phyloP scores from a whole-genome alignment of 2,113 vertebrate genomes.

The Parotia lawesii region DNA sequence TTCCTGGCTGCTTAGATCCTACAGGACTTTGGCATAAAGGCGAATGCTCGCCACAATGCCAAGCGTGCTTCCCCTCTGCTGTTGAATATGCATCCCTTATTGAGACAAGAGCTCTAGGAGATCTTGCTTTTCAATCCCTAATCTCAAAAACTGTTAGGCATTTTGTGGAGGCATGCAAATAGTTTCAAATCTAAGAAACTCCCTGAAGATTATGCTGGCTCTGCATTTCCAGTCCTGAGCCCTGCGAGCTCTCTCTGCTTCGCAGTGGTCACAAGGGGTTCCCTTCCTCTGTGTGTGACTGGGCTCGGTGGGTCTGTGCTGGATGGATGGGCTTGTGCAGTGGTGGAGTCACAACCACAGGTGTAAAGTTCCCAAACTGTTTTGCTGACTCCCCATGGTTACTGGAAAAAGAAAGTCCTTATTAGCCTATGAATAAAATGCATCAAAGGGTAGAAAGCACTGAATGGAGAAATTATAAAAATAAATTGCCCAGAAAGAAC shows the following conservation, averaged over 20 bases:
- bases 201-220: not conserved
- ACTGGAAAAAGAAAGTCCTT: not conserved
- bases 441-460: not conserved
- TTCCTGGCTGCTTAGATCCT: not conserved
- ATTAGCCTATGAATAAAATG: conserved; percentile 4
- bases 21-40: not conserved
- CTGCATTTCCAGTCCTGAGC: not conserved
- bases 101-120: not conserved
- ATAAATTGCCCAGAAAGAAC: conserved; percentile 13
- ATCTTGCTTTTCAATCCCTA: not conserved
- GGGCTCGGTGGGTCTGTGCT: not conserved
- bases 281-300: accelerated
- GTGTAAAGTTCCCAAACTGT: not conserved
- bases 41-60: not conserved
- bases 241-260: not conserved
- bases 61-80: accelerated
- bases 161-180: not conserved
- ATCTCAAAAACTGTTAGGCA: not conserved
- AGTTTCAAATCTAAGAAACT: not conserved
- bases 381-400: not conserved
- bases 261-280: accelerated
- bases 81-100: not conserved
- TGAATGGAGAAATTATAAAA: conserved; percentile 4
- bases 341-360: accelerated
- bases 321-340: not conserved